Base-by-base conservation (phyloP, 2,888 invertebrate genomes). In the Coelinius sp. region DNA sequence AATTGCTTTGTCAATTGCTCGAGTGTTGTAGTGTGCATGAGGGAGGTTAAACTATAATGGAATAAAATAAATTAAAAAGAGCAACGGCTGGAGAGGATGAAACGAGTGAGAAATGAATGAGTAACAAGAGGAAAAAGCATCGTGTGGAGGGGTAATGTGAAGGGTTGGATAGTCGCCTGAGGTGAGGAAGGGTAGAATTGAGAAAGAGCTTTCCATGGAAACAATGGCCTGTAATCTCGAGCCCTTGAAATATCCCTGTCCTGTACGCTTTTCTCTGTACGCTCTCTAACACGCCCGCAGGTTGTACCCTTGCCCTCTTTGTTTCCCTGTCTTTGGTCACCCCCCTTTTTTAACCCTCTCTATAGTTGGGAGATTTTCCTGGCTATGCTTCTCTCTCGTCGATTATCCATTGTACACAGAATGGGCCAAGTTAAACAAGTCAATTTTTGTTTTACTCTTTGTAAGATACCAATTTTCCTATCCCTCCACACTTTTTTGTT, bases 221-320 rank as follows among this genome's bases (percentile, higher is more conserved):
- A 87, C 87, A 87, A 87, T 86, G 81, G 84, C 83, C 84, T 85
- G 86, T 87, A 87, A 87, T 87, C 87, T 87, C 83, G 80, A 84
- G 80, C 83, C 84, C 84, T 84, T 84, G 81, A 83, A 84, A 71
- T 81, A 81, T 82, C 71, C 71, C 67, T 71, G 67, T 68, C 53
- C 66, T 68, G 72, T 63, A 49, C 63, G 52, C 44, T 49, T 64
- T 62, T 49, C 46, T 14, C 59, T 46, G 38, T 52, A 56, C 56
- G 59, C 66, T 31, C 70, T 65, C 35, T 66, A 62, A 71, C 53
- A 53, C 72, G 67, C 66, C 59, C 25, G 56, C 49, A 71, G 65
- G 71, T 71, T 63, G 62, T 62, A 65, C 44, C 44, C 24, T 44
- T 49, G 44, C 27, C 20, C 31, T 31, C 31, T 14, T 59, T 31